These are phyloP conservation scores for Urocynchramus pylzowi DNA, from an alignment of 2,113 vertebrate genomes.

Conservation along the genomic window DNA sequence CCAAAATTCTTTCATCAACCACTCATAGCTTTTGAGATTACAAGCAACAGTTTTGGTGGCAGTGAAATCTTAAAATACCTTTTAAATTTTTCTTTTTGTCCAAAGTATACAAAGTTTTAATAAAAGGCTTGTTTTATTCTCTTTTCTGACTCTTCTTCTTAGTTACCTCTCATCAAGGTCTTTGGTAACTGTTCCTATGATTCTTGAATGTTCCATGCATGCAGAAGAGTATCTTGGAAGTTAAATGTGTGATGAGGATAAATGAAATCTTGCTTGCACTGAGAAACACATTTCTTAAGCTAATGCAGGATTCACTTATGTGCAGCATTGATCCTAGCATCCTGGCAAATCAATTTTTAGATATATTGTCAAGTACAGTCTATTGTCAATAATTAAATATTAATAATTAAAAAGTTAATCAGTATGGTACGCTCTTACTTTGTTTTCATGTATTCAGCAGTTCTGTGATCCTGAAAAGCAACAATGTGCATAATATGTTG, in stretches of 20 bases:
- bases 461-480: not conserved
- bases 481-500: accelerated
- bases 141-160: not conserved
- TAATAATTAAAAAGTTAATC: not conserved
- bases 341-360: not conserved
- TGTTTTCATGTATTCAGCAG: not conserved
- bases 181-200: not conserved
- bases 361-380: not conserved
- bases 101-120: not conserved
- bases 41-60: not conserved
- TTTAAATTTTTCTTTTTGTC: not conserved
- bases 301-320: not conserved
- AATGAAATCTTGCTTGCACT: not conserved
- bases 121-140: not conserved
- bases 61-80: not conserved
- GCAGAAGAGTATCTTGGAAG: not conserved
- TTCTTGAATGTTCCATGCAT: not conserved
- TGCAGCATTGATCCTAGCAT: not conserved
- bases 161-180: not conserved
- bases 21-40: not conserved
- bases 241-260: not conserved
- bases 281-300: not conserved
- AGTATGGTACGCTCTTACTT: not conserved
- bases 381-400: not conserved
- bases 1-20: not conserved